These are phyloP conservation scores for Siderastrea siderea DNA, from an alignment of 92 coral and sea anemone genomes.

Conservation along the genomic window DNA sequence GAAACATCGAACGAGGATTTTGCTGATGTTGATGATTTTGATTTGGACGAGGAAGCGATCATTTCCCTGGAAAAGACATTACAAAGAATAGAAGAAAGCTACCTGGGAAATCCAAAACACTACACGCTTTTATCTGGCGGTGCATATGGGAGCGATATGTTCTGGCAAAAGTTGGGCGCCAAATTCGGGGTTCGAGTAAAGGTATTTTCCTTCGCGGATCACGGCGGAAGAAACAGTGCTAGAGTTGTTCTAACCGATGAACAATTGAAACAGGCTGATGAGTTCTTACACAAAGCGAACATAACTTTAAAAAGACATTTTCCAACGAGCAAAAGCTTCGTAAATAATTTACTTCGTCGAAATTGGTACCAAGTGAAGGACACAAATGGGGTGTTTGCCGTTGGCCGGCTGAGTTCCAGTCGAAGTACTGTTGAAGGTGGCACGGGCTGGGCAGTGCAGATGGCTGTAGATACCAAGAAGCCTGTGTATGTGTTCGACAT, in stretches of 20 bases:
- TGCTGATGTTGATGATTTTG: slow-evolving; percentile 17
- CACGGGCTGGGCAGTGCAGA: slow-evolving; percentile 77
- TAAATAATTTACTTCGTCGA: slow-evolving; percentile 67
- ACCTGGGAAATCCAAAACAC: slow-evolving; percentile 43
- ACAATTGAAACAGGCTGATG: slow-evolving; percentile 65
- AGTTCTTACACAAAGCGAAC: slow-evolving; percentile 56
- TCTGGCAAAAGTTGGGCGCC: slow-evolving; percentile 65
- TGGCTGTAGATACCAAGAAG: slow-evolving; percentile 61
- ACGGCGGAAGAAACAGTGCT: slow-evolving; percentile 43
- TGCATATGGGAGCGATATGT: slow-evolving; percentile 60
- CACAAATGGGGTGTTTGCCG: slow-evolving; percentile 62
- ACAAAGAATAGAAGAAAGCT: slow-evolving; percentile 32
- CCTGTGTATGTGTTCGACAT: slow-evolving; percentile 59
- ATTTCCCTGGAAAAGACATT: slow-evolving; percentile 15
- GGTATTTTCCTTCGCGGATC: slow-evolving; percentile 61
- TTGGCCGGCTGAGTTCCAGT: slow-evolving; percentile 40
- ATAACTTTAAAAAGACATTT: slow-evolving; percentile 66
- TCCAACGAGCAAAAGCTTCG: slow-evolving; percentile 62
- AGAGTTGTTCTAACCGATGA: slow-evolving; percentile 54
- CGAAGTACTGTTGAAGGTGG: slow-evolving; percentile 63
- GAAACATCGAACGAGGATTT: background rate
- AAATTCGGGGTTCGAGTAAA: slow-evolving; percentile 44
- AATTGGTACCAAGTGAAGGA: slow-evolving; percentile 76
- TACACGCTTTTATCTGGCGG: slow-evolving; percentile 74
- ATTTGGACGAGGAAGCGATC: background rate